Evolutionary conservation across 2,113 vertebrate genomes (phyloP).

Genomic region (Aplodontia rufa): DNA sequence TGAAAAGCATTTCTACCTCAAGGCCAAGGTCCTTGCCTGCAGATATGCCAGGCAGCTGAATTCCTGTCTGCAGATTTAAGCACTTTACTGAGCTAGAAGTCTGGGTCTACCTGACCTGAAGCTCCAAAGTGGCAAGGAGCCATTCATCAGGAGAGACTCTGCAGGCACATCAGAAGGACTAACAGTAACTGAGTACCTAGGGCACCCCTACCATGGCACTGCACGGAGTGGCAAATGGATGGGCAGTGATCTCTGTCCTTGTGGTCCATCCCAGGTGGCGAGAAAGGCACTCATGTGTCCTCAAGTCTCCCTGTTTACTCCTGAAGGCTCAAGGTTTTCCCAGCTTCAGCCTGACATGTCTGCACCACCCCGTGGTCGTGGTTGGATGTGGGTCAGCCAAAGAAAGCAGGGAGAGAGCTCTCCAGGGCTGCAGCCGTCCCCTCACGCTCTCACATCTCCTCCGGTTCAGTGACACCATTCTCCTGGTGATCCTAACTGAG

Average conservation of each 20-base stretch:
- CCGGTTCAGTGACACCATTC: background rate
- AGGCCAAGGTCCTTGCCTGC: background rate
- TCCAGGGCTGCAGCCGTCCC: background rate
- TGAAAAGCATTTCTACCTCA: background rate
- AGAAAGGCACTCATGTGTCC: background rate
- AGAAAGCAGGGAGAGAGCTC: background rate
- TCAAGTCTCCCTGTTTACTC: background rate
- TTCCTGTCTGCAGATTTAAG: background rate
- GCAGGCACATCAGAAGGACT: background rate
- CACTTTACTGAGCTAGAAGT: background rate
- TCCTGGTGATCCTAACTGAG: background rate
- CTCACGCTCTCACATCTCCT: background rate
- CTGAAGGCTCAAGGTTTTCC: background rate
- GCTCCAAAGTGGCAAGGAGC: background rate
- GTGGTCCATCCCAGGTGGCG: background rate
- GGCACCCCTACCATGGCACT: background rate
- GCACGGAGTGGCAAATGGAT: background rate
- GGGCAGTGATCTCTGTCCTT: background rate
- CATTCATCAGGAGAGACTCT: background rate
- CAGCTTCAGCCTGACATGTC: background rate
- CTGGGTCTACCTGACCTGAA: background rate
- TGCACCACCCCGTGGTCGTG: background rate
- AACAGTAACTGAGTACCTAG: background rate
- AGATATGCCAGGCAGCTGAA: background rate
- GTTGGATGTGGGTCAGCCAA: accelerated